phyloP scores from a whole-genome alignment of 2,113 vertebrate species.

The Chroicocephalus ridibundus region DNA sequence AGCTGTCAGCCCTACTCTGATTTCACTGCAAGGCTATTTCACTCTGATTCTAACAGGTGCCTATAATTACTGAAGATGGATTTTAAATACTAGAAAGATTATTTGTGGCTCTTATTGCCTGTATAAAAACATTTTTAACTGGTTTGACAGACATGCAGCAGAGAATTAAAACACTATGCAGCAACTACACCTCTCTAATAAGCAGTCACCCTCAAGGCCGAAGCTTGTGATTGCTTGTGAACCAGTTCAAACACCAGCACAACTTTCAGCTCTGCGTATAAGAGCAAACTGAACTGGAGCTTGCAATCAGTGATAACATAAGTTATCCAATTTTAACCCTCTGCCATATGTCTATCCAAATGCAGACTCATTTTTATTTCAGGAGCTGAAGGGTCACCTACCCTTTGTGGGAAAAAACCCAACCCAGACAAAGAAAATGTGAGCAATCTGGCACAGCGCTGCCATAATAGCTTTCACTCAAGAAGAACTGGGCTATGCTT shows the following conservation, averaged over 20 bases:
- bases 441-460: background rate
- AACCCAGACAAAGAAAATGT: background rate
- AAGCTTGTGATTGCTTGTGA: background rate
- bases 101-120: background rate
- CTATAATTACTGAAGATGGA: background rate
- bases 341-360: background rate
- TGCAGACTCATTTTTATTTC: background rate
- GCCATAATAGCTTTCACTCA: background rate
- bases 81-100: background rate
- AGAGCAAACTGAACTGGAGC: background rate
- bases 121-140: background rate
- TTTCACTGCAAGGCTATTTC: background rate
- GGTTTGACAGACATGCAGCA: background rate
- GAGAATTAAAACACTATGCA: background rate
- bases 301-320: background rate
- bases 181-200: background rate
- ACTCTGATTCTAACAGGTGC: background rate
- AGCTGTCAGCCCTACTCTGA: background rate
- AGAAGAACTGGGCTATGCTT: background rate
- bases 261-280: background rate
- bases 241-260: background rate
- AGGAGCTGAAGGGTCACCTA: background rate
- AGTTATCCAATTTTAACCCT: background rate
- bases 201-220: background rate
- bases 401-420: fast-evolving